Evolutionary conservation across 2,888 invertebrate genomes (phyloP).

Genomic region (Ormyrus labotus): DNA sequence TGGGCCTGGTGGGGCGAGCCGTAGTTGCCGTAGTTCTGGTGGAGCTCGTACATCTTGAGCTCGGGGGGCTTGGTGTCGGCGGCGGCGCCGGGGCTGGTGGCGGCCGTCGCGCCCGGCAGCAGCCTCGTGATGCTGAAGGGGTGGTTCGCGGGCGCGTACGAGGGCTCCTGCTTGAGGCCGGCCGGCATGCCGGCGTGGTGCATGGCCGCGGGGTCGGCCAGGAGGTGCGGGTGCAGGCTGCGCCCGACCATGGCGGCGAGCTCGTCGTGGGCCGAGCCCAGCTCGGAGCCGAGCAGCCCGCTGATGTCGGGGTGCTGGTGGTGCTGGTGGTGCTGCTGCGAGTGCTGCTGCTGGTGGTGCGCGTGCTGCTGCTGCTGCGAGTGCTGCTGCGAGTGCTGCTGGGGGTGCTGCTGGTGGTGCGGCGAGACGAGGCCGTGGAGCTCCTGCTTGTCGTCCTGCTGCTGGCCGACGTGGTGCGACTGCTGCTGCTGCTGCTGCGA

Average conservation of each 20-base stretch:
- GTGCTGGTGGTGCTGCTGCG: slow-evolving; percentile 66
- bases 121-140: slow-evolving; percentile 97
- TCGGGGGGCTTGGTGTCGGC: slow-evolving; percentile 79
- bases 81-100: slow-evolving; percentile 69
- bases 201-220: slow-evolving; percentile 77
- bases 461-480: slow-evolving; percentile 70
- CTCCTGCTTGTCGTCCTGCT: slow-evolving; percentile 75
- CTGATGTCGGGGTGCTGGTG: slow-evolving; percentile 64
- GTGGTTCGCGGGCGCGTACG: slow-evolving; percentile 89
- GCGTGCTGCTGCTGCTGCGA: slow-evolving; percentile 40
- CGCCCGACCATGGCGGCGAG: slow-evolving; percentile 82
- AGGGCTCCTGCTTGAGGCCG: slow-evolving; percentile 87
- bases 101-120: slow-evolving; percentile 91
- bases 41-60: slow-evolving; percentile 94
- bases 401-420: slow-evolving; percentile 62
- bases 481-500: slow-evolving; percentile 77
- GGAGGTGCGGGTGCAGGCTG: slow-evolving; percentile 79
- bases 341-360: slow-evolving; percentile 67
- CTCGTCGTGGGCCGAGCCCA: slow-evolving; percentile 77
- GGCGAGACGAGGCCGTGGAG: slow-evolving; percentile 60
- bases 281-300: slow-evolving; percentile 66
- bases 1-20: slow-evolving; percentile 27
- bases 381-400: slow-evolving; percentile 58
- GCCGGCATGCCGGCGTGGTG: slow-evolving; percentile 78
- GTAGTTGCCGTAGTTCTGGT: slow-evolving; percentile 74